Evolutionary conservation across 2,797 vertebrate genomes (phyloP), one percentile per base, ranked within the genome.

Genomic region (Gouania willdenowi): DNA sequence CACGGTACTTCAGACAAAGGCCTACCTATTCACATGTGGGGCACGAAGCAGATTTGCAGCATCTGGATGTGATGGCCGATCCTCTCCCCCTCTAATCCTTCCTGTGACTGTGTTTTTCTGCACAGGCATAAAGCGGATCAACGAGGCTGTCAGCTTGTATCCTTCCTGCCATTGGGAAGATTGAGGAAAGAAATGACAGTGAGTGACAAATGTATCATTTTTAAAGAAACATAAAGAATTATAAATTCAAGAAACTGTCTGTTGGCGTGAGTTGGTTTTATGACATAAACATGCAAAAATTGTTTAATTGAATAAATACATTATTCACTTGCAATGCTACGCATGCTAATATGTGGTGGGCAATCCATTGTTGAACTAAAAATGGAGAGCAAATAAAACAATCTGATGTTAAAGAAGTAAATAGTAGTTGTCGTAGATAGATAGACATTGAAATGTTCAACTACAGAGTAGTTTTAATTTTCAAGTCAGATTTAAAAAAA

Each of bases 1-100:
- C 58, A 26, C n/a, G n/a, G 33, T 23, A 41, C 61, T 67, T 58
- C 54, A 71, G 53, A 77, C 72, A 82, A 71, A 70, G 61, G 34
- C 27, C 1, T 75, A 79, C 70, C 78, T 80, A 77, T 72, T 80
- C 66, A 66, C 60, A 71, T 66, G 46, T 75, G 59, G 75, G 62
- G 62, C 66, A 47, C 54, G 37, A 50, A 74, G 50, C 66, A 71
- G 75, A 82, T 79, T 79, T 77, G 72, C 44, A 56, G 75, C 75
- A 82, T 80, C 67, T 75, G 70, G 69, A 79, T 76, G 61, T 66
- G 73, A 71, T 36, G 35, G 57, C 37, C 31, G 35, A 82, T 66
- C 72, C 74, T 54, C 49, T 57, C 46, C 61, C 45, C n/a, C 35
- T 16, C 49, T 82, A 76, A 82, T 82, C 76, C 77, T 66, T 63